phyloP scores from a whole-genome alignment of 2,888 invertebrate genomes.

The Agrochola lota region DNA sequence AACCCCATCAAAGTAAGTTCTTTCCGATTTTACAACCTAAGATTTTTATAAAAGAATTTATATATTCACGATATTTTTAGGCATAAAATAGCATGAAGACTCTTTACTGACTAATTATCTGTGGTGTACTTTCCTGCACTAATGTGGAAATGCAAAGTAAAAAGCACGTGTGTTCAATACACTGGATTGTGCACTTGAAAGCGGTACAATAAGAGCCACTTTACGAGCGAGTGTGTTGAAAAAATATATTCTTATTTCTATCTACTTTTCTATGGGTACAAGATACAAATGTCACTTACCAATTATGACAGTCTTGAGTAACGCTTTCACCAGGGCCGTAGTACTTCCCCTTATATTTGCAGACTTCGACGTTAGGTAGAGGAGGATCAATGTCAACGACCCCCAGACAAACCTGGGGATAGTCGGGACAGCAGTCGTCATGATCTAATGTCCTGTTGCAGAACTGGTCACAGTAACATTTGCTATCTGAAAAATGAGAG shows the following conservation, averaged over 20 bases:
- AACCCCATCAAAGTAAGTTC: background rate
- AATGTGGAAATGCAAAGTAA: background rate
- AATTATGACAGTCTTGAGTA: constrained; percentile 93
- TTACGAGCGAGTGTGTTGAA: background rate
- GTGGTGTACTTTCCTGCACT: background rate
- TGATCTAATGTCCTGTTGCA: constrained; percentile 93
- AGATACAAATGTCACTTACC: constrained; percentile 88
- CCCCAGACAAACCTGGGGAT: constrained; percentile 92
- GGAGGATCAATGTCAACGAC: constrained; percentile 32
- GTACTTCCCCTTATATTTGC: constrained; percentile 88
- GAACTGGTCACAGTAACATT: constrained; percentile 98
- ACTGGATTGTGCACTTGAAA: background rate
- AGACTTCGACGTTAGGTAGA: constrained; percentile 77
- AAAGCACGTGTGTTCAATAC: background rate
- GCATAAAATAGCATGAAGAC: background rate
- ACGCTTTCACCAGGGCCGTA: constrained; percentile 88
- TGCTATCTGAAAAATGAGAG: constrained; percentile 90
- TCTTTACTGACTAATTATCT: background rate
- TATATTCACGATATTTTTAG: background rate
- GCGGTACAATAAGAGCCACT: background rate
- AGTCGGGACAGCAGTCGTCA: constrained; percentile 98
- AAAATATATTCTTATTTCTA: background rate
- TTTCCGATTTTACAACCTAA: background rate
- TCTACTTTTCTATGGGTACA: background rate
- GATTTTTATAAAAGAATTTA: background rate